phyloP scores from a whole-genome alignment of 2,113 vertebrate species.

The Tonatia bakeri region DNA sequence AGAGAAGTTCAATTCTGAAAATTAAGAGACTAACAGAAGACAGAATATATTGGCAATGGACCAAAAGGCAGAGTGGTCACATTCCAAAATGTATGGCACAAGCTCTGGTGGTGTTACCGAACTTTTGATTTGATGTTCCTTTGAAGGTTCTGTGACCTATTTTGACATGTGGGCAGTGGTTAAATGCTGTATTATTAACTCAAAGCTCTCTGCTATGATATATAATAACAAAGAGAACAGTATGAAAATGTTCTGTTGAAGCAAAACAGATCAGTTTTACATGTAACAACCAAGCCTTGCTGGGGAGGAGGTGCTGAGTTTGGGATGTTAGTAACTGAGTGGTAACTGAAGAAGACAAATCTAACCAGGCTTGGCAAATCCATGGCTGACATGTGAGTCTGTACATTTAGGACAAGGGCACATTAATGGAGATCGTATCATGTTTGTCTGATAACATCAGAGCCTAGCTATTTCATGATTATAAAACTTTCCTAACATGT shows the following conservation, averaged over 20 bases:
- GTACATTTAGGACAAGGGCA: conserved; percentile 60
- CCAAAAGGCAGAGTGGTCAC: neutral
- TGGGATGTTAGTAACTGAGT: conserved; percentile 74
- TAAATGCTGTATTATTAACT: conserved; percentile 57
- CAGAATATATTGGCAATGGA: conserved; percentile 26
- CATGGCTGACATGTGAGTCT: conserved; percentile 48
- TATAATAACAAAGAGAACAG: conserved; percentile 41
- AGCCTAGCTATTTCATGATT: conserved; percentile 65
- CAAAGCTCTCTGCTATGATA: conserved; percentile 42
- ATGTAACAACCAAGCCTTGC: conserved; percentile 62
- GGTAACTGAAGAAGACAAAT: conserved; percentile 79
- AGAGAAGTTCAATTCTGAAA: neutral
- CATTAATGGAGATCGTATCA: conserved; percentile 49
- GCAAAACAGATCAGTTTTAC: conserved; percentile 70
- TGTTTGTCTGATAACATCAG: conserved; percentile 45
- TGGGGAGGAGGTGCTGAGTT: conserved; percentile 64
- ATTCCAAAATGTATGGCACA: conserved; percentile 2
- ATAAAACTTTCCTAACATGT: conserved; percentile 65
- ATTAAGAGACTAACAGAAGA: neutral
- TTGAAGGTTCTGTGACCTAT: conserved; percentile 58
- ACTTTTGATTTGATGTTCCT: conserved; percentile 42
- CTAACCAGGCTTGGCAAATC: conserved; percentile 72
- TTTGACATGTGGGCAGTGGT: conserved; percentile 56
- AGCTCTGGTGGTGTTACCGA: neutral
- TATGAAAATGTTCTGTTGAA: conserved; percentile 71